Conservation (phyloP, 2,797 vertebrate genomes). For the Heteromormyrus szaboi region DNA sequence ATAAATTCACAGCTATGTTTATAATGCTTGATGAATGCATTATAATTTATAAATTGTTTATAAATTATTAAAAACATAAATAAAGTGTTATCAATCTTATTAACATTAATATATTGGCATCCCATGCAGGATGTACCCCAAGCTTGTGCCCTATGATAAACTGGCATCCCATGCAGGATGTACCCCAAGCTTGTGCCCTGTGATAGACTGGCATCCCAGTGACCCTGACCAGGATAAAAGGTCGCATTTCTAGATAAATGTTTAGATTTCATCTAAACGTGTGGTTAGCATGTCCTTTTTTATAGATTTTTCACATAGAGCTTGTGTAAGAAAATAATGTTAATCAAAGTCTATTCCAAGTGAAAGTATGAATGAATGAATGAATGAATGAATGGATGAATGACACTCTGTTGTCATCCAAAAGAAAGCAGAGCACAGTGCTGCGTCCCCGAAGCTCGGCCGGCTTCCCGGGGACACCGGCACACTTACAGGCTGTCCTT, state of each 20-base stretch:
- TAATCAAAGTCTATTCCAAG: neutral
- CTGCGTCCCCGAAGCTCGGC: neutral
- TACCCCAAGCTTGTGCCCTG: no score
- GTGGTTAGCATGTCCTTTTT: neutral
- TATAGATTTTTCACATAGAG: neutral
- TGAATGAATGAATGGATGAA: neutral
- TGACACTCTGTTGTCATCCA: neutral
- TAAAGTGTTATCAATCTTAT: neutral
- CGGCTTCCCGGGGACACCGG: neutral
- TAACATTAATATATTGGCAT: neutral
- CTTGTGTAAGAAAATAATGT: neutral
- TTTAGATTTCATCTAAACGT: neutral
- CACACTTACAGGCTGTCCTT: conserved; percentile 84
- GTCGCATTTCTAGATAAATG: neutral
- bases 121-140: no score
- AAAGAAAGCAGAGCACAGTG: neutral
- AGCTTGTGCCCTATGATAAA: neutral
- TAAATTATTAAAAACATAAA: neutral
- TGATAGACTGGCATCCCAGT: neutral
- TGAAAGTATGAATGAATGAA: neutral
- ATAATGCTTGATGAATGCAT: no score
- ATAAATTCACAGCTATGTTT: no score
- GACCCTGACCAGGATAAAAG: neutral
- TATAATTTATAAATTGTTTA: neutral
- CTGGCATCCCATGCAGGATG: no score